These are phyloP conservation scores for Pterocles orientalis DNA, from an alignment of 2,113 vertebrate species.

Conservation along the genomic window DNA sequence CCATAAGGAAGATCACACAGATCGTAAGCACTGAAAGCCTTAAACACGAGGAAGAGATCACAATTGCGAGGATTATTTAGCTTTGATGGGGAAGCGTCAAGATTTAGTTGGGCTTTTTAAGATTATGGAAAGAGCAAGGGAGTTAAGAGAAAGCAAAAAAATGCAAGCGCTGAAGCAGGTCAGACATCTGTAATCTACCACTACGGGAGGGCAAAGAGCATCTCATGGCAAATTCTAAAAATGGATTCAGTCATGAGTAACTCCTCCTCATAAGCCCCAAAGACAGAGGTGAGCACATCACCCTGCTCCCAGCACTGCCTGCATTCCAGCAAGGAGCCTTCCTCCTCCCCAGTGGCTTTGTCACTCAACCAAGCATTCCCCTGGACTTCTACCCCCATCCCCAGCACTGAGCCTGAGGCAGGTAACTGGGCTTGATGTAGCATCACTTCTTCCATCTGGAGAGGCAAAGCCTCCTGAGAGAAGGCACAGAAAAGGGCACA, in stretches of 20 bases:
- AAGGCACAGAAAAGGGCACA: neutral
- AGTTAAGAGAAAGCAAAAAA: conserved; percentile 14
- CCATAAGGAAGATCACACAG: neutral
- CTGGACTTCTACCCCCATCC: neutral
- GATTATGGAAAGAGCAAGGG: conserved; percentile 1
- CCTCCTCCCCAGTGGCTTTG: neutral
- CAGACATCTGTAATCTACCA: neutral
- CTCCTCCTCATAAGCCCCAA: neutral
- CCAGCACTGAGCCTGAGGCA: neutral
- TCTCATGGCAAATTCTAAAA: neutral
- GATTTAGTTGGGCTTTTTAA: conserved; percentile 33
- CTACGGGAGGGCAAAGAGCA: conserved; percentile 5
- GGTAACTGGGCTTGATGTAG: neutral
- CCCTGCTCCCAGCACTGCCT: neutral
- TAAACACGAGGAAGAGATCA: neutral
- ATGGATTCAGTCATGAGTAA: neutral
- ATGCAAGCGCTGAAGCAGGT: neutral
- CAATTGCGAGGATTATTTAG: conserved; percentile 7
- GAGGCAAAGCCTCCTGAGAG: neutral
- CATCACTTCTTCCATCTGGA: neutral
- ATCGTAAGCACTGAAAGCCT: neutral
- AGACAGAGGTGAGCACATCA: neutral
- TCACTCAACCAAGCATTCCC: neutral
- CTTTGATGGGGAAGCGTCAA: neutral
- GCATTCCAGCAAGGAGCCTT: neutral